Evolutionary conservation across 2,113 vertebrate genomes (phyloP), one percentile per base, ranked within the genome.

Genomic region (Myotis lucifugus): DNA sequence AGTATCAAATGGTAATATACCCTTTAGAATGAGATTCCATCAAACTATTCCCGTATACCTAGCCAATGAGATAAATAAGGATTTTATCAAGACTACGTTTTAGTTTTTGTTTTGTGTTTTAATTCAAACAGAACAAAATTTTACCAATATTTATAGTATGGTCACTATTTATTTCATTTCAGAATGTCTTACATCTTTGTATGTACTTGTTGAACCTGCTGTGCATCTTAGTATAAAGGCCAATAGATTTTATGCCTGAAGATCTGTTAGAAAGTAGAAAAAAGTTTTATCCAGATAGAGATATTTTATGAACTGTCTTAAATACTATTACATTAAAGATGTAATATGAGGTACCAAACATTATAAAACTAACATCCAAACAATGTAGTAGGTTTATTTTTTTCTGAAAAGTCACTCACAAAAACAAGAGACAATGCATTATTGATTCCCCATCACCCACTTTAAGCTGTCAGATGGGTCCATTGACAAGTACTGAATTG

Each of bases 341-440:
- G 48, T 42, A 96, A 94, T 94, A 15, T 1, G 9, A 52, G 1
- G 27, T 40, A 90, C 0, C 0, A 88, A 70, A 19, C 95, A 64
- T 27, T 90, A 70, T 79, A 40, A 92, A 95, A 87, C 48, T 77
- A 96, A 84, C 59, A 92, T 92, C 40, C 48, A 72, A 97, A 93
- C 21, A 79, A 18, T 90, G 15, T 23, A 96, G 90, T 66, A 72
- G 61, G 81, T 82, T 96, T 61, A 29, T 83, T 96, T n/a, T 97
- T 42, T 97, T 97, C 88, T 96, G 86, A 93, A 66, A 94, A 96
- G 59, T 79, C 85, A 97, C 59, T 96, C 87, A 95, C n/a, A 87
- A 94, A 96, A 97, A 84, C 82, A 97, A 96, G 96, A 97, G 95
- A 78, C 6, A 97, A 97, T 97, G 56, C 89, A 74, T 78, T 61